A percentile compares a stretch with the other conserved stretches of the same genome.
These are phyloP conservation scores for Phrynocephalus guinanensis DNA, from an alignment of 2,797 vertebrate species.

Conservation along the genomic window DNA sequence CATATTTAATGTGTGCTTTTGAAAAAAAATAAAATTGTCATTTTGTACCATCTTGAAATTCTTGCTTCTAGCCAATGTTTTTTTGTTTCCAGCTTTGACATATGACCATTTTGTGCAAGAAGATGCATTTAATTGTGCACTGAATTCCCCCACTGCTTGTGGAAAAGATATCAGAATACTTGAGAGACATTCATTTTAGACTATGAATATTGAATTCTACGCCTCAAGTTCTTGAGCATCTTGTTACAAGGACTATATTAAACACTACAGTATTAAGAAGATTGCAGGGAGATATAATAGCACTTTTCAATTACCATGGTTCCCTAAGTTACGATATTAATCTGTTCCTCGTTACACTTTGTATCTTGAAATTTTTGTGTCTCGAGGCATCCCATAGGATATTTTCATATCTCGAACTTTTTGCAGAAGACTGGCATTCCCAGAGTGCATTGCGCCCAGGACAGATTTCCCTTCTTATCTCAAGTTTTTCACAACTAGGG, in stretches of 20 bases:
- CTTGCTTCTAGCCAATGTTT: conserved; percentile 44
- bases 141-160: not conserved
- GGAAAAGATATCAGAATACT: not conserved
- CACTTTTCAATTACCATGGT: no score
- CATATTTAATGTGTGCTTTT: conserved; percentile 59
- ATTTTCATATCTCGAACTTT: no score
- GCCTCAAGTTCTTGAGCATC: not conserved
- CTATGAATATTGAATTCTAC: not conserved
- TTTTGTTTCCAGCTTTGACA: not conserved
- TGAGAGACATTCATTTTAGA: not conserved
- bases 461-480: no score
- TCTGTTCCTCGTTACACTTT: no score
- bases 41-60: conserved; percentile 37
- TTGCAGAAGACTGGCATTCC: no score
- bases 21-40: conserved; percentile 47
- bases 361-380: no score
- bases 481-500: no score
- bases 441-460: no score
- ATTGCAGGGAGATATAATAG: no score
- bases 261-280: no score
- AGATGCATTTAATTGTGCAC: not conserved
- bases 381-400: no score
- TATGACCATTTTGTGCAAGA: not conserved
- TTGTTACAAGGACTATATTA: not conserved
- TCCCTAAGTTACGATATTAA: no score